Evolutionary conservation across 1,140 invertebrate genomes (phyloP), one percentile per base, ranked within the genome.

Genomic region (Gryon sp.): DNA sequence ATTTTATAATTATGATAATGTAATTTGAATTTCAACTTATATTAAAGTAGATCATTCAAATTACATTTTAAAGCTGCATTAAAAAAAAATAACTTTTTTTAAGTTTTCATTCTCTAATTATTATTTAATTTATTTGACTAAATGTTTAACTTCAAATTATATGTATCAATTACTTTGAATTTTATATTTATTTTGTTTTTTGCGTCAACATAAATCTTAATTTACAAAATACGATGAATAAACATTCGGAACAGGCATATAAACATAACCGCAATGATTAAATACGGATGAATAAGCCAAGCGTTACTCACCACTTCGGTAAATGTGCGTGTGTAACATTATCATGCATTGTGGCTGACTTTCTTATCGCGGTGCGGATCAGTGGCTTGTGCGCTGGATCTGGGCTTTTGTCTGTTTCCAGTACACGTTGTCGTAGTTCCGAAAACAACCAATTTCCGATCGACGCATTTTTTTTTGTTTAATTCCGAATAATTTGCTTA

Each of bases 371-470:
- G 5, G 20, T 7, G 15, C 32, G 52, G 52, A 68, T 59, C 52
- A 38, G 32, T 55, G 43, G 45, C 16, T 5, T 48, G 24, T 55
- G 22, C 48, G 16, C 41, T 41, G n/a, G 55, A n/a, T n/a, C n/a
- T n/a, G 8, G 22, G 55, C 46, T 70, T 70, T 60, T 52, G 45
- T 41, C 11, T 43, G 26, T 28, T 19, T 41, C 40, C 19, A 19
- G n/a, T n/a, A 52, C 46, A 36, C 45, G 34, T 32, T 70, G 45
- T 41, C 45, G 53, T 48, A 43, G 32, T 43, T 36, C 28, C 40
- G 26, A 28, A 60, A 76, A 68, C 65, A 55, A 76, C 59, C 73
- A 69, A 69, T 76, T 76, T 68, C 73, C 65, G 59, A 69, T 69
- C 63, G 26, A n/a, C n/a, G n/a, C n/a, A n/a, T n/a, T n/a, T n/a